phyloP scores from a whole-genome alignment of 2,113 vertebrate genomes.

The Channa maculata region DNA sequence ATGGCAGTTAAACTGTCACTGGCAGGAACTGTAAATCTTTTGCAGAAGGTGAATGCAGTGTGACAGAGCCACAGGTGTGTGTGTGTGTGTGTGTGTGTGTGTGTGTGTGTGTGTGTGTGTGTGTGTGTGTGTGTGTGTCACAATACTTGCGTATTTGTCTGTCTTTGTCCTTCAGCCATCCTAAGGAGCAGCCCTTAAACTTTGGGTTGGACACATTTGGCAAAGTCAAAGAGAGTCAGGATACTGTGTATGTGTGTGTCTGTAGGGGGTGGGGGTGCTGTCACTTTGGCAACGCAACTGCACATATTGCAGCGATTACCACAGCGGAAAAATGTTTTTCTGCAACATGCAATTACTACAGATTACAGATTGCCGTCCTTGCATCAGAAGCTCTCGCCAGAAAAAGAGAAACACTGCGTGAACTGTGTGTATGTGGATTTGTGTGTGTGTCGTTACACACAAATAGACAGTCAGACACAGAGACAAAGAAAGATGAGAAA shows the following conservation, averaged over 20 bases:
- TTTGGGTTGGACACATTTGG: slow-evolving; percentile 49
- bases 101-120: slow-evolving; percentile 55
- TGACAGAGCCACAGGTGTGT: slow-evolving; percentile 70
- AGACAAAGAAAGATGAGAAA: slow-evolving; percentile 84
- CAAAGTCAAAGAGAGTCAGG: slow-evolving; percentile 64
- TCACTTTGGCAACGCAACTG: slow-evolving; percentile 84
- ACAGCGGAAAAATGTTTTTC: slow-evolving; percentile 89
- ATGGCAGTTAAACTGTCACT: slow-evolving; percentile 80
- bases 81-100: slow-evolving; percentile 20
- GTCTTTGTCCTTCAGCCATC: slow-evolving; percentile 34
- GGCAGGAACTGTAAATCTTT: slow-evolving; percentile 68
- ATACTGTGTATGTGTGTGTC: slow-evolving; percentile 50
- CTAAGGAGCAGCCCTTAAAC: slow-evolving; percentile 25
- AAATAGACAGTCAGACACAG: slow-evolving; percentile 71
- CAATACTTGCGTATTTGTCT: slow-evolving; percentile 23
- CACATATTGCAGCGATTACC: slow-evolving; percentile 88
- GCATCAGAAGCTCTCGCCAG: slow-evolving; percentile 82
- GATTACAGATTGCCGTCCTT: slow-evolving; percentile 87
- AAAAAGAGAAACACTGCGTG: slow-evolving; percentile 76
- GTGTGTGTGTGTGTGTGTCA: slow-evolving; percentile 31
- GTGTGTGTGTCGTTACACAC: slow-evolving; percentile 63
- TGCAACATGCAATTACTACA: slow-evolving; percentile 89
- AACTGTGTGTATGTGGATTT: slow-evolving; percentile 61
- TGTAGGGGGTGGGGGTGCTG: slow-evolving; percentile 79
- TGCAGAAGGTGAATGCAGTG: slow-evolving; percentile 68